Evolutionary conservation across 2,113 vertebrate species (phyloP).

Genomic region (Hippocampus comes): DNA sequence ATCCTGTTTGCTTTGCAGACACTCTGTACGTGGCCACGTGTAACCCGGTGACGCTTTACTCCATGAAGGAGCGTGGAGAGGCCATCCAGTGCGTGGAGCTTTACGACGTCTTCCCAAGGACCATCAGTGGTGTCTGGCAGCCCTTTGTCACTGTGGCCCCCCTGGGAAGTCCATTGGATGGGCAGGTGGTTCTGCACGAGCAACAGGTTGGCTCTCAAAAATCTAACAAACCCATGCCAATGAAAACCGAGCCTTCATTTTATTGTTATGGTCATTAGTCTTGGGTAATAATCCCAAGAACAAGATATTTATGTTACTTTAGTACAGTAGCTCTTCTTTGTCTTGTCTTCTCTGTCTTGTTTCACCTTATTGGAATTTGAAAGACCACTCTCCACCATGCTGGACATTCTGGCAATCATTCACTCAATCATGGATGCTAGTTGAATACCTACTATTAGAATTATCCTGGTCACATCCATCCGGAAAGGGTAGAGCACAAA

Average conservation of each 20-base stretch:
- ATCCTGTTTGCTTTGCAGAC: constrained; percentile 50
- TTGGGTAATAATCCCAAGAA: no score
- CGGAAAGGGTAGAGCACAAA: background rate
- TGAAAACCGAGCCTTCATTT: background rate
- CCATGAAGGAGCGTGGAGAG: constrained; percentile 75
- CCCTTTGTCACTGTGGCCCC: constrained; percentile 86
- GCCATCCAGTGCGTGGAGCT: constrained; percentile 81
- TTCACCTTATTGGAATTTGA: no score
- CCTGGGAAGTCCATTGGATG: constrained; percentile 81
- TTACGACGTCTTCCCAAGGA: constrained; percentile 88
- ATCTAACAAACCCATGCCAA: background rate
- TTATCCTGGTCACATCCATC: background rate
- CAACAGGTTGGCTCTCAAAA: constrained; percentile 82
- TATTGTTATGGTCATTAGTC: background rate
- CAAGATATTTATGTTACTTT: no score
- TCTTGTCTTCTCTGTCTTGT: no score
- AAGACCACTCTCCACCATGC: no score
- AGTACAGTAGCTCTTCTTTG: no score
- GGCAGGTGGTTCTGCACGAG: constrained; percentile 92
- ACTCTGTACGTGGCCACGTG: constrained; percentile 81
- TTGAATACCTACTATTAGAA: background rate
- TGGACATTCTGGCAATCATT: background rate
- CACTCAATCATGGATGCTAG: background rate
- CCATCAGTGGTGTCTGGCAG: constrained; percentile 82
- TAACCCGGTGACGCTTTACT: constrained; percentile 87